Evolutionary conservation across 2,888 invertebrate genomes (phyloP), one percentile per base, ranked within the genome.

Genomic region (Corbicula japonica): DNA sequence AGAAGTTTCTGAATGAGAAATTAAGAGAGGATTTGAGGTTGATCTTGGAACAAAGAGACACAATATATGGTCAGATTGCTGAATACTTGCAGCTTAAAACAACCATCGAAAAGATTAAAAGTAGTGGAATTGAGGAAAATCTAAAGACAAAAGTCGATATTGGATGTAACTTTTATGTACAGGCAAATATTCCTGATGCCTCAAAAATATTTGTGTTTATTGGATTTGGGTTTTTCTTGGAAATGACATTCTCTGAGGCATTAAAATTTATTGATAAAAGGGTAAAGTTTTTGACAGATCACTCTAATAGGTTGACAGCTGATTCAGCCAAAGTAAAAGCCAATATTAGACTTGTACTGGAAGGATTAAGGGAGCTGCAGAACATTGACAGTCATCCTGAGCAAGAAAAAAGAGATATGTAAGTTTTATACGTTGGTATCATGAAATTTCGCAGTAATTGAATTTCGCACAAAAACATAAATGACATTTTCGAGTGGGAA

Each of bases 151-250:
- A 96, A 93, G 95, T 97, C 32, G 96, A 97, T 91, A 94, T 98
- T 35, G 97, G 97, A n/a, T 96, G 96, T 87, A 96, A 96, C 92
- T 96, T 97, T 86, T 97, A 96, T 89, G 96, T 97, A 92, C 96
- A 97, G 92, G 97, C 97, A 0, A 94, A 95, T 69, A 95, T 97
- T n/a, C 90, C 92, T 1, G 95, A 96, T 90, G 94, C 95, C 0
- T 95, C 95, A 0, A 95, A 93, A 48, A 95, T 97, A 63, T 94
- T 96, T 30, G 95, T 97, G 30, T 95, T 96, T 90, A 94, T 97
- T 76, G 97, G 97, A 0, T 95, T 96, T 86, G 96, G 96, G 66
- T 95, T 96, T 88, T 97, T 95, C 92, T 93, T 97, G 38, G 96
- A 97, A 90, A 95, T 97, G 86, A 95, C 95, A 8, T 88, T 95